Evolutionary conservation across 2,113 vertebrate genomes (phyloP).

Genomic region (Upupa epops): DNA sequence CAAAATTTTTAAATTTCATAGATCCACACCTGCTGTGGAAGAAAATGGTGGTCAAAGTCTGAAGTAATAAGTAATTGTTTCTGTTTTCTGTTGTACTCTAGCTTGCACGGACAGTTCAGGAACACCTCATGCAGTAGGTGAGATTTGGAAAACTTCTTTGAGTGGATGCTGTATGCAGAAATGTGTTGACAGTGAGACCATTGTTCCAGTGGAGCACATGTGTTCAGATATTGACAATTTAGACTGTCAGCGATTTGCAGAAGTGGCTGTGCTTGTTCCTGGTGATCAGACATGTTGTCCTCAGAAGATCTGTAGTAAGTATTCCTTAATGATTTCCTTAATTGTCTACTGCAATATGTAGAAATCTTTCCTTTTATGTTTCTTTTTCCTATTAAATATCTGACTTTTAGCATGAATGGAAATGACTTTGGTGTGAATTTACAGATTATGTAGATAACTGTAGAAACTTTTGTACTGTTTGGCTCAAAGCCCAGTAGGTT

Average conservation of each 20-base stretch:
- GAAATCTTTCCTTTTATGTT: not conserved
- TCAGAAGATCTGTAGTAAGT: slow-evolving; percentile 88
- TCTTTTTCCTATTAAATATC: not conserved
- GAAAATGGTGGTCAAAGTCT: not conserved
- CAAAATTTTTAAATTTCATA: not conserved
- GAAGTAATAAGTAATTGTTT: not conserved
- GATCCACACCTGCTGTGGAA: not conserved
- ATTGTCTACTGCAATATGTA: not conserved
- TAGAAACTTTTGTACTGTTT: not conserved
- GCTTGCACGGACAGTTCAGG: slow-evolving; percentile 92
- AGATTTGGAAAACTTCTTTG: slow-evolving; percentile 88
- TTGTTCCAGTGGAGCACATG: slow-evolving; percentile 82
- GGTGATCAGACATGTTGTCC: slow-evolving; percentile 88
- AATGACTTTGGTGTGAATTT: not conserved
- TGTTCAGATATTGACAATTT: slow-evolving; percentile 76
- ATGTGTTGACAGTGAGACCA: slow-evolving; percentile 85
- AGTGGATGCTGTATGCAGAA: slow-evolving; percentile 89
- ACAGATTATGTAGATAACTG: not conserved
- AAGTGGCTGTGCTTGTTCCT: slow-evolving; percentile 83
- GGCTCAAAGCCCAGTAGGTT: not conserved
- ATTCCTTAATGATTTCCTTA: not conserved
- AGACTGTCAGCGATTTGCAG: slow-evolving; percentile 81
- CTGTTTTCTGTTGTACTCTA: slow-evolving; percentile 51
- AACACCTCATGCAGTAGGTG: slow-evolving; percentile 83
- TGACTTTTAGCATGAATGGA: not conserved